Evolutionary conservation across 30 jellyfish, hydroid and myxozoan species (phyloP), one percentile per base, ranked within the genome.

Genomic region (Turritopsis rubra): DNA sequence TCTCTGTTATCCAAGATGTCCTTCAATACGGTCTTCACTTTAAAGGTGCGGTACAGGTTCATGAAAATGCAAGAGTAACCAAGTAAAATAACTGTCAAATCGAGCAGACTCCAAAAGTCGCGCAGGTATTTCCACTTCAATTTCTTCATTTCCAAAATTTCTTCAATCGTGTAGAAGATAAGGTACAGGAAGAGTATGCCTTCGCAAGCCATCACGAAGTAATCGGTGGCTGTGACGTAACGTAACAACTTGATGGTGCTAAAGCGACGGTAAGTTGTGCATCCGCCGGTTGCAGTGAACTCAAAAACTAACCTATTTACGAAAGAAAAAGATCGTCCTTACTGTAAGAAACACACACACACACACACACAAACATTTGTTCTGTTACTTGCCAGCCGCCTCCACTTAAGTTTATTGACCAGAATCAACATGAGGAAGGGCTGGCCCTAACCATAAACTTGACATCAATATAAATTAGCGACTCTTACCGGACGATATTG

Each of bases 31-130:
- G 70, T 79, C 41, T 66, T 74, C 54, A 93, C 96, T 20, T 89
- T 66, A 73, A 93, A 24, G 21, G 99, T 93, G 5, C 96, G 96
- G 81, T 88, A 88, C 8, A 88, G 81, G 70, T 88, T 93, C 88
- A 93, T 83, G 23, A 86, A 79, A 28, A 93, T 74, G 84, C 96
- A 88, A 19, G 85, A 91, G 52, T 66, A 88, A 8, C 96, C 96
- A 72, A 93, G 86, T 30, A 88, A 70, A 28, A 93, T 86, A 28
- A 93, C 94, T 60, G 86, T 92, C 53, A 93, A 88, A 74, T 93
- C 99, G 28, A 93, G 89, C 1, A 93, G 74, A 75, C 89, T 93
- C 99, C 99, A 93, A 86, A 88, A 84, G 84, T 92, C 85, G 83
- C 81, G 85, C 54, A 83, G 75, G 28, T 83, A 74, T n/a, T 60